Conservation (phyloP, 2,797 vertebrate species). For the Anguilla pacifica region DNA sequence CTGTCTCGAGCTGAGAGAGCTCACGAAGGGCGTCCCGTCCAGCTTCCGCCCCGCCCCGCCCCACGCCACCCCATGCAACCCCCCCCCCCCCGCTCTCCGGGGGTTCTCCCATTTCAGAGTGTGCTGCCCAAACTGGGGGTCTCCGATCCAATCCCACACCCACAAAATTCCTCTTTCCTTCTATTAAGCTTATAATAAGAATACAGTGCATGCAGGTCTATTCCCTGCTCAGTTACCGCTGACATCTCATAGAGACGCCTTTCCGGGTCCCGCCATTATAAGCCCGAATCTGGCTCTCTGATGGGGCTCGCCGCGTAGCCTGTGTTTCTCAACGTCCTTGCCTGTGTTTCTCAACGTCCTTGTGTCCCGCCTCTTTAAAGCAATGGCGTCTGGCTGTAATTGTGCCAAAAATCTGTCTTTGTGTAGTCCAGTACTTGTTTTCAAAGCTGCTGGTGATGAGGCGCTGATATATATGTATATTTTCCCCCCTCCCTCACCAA, state of each 20-base stretch:
- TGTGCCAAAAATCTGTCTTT: not conserved
- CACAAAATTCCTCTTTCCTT: not conserved
- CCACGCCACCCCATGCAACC: too few species aligned
- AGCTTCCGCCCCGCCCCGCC: not conserved
- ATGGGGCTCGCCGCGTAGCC: not conserved
- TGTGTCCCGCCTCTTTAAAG: not conserved
- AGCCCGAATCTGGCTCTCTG: slow-evolving; percentile 1
- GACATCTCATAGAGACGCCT: slow-evolving; percentile 7
- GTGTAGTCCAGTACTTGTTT: not conserved
- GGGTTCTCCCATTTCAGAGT: not conserved
- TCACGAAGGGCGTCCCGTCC: not conserved
- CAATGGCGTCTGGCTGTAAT: not conserved
- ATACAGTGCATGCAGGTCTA: not conserved
- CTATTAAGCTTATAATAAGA: slow-evolving; percentile 5
- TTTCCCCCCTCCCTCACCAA: not conserved
- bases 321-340: too few species aligned
- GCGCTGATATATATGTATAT: not conserved
- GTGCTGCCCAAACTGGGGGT: not conserved
- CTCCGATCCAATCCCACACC: not conserved
- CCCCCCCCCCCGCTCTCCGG: too few species aligned
- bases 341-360: too few species aligned
- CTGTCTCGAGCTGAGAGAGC: not conserved
- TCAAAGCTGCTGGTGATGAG: not conserved
- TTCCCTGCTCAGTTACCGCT: not conserved
- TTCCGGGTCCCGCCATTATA: not conserved